These are phyloP conservation scores for Dinomys branickii DNA, from an alignment of 2,113 vertebrate species.

Conservation along the genomic window DNA sequence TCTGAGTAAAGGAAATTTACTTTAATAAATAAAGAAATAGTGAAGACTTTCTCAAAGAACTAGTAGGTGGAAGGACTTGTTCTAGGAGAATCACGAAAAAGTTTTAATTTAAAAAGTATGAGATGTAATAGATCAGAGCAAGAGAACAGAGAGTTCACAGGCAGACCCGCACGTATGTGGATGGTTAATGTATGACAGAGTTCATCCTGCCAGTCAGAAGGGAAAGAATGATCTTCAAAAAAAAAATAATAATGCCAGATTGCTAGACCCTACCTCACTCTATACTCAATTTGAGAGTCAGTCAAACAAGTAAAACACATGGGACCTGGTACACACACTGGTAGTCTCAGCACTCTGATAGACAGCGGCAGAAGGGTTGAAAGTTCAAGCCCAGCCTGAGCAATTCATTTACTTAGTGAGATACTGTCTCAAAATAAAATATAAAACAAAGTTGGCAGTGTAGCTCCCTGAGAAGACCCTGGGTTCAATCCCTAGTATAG, in stretches of 20 bases:
- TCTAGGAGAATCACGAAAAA: not conserved
- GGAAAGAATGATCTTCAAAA: not conserved
- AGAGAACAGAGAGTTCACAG: not conserved
- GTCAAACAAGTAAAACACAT: not conserved
- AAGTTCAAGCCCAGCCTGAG: not conserved
- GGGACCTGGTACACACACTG: not conserved
- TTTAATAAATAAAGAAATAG: not conserved
- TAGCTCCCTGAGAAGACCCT: not conserved
- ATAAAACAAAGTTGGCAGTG: not conserved
- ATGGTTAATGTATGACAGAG: not conserved
- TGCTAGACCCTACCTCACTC: not conserved
- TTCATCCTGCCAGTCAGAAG: not conserved
- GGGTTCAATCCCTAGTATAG: not conserved
- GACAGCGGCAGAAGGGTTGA: not conserved
- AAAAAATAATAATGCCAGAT: not conserved
- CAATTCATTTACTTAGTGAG: not conserved
- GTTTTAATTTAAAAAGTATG: not conserved
- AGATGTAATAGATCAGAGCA: not conserved
- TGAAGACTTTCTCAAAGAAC: not conserved
- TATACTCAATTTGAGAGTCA: not conserved
- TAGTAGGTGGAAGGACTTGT: not conserved
- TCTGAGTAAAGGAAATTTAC: not conserved
- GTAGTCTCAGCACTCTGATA: not conserved
- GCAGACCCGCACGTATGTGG: not conserved
- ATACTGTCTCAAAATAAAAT: not conserved